These are phyloP conservation scores for Acanthaster planci DNA, from an alignment of 35 echinoderm and acorn worm species.

Conservation along the genomic window DNA sequence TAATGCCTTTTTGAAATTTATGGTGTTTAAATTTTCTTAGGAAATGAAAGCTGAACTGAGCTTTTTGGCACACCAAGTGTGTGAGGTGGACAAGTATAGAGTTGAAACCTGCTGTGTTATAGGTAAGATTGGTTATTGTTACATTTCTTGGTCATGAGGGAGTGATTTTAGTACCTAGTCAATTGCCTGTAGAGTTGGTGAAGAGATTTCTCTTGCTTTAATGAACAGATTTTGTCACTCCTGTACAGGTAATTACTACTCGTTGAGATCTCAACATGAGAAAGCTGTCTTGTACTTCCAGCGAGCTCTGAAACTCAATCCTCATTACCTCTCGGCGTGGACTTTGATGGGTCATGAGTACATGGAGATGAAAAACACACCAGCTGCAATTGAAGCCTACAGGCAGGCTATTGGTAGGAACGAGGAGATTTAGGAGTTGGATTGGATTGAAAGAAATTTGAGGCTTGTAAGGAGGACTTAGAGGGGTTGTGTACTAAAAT, in stretches of 20 bases:
- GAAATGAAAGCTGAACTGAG: conserved; percentile 98
- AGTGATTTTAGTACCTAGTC: not conserved
- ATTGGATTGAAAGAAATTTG: too few relatives aligned
- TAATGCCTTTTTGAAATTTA: conserved; percentile 20
- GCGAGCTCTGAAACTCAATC: conserved; percentile 90
- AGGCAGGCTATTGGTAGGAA: conserved; percentile 93
- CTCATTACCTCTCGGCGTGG: conserved; percentile 96
- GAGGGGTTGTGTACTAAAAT: too few relatives aligned
- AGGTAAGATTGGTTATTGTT: conserved; percentile 47
- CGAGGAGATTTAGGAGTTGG: too few relatives aligned
- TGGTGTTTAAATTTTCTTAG: too few relatives aligned
- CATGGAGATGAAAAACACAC: conserved; percentile 99
- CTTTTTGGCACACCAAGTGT: conserved; percentile 84
- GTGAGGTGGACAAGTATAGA: conserved; percentile 98
- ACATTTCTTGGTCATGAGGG: too few relatives aligned
- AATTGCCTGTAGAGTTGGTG: not conserved
- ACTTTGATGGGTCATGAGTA: conserved; percentile 98
- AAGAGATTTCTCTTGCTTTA: too few relatives aligned
- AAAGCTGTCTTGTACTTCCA: conserved; percentile 97
- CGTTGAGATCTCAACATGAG: conserved; percentile 89
- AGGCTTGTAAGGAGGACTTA: too few relatives aligned
- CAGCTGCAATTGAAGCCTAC: conserved; percentile 96
- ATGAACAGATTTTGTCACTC: not conserved
- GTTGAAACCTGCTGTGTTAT: conserved; percentile 99
- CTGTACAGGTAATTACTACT: conserved; percentile 93